Base-by-base conservation (phyloP, 2,888 invertebrate genomes). In the Gibbula magus region DNA sequence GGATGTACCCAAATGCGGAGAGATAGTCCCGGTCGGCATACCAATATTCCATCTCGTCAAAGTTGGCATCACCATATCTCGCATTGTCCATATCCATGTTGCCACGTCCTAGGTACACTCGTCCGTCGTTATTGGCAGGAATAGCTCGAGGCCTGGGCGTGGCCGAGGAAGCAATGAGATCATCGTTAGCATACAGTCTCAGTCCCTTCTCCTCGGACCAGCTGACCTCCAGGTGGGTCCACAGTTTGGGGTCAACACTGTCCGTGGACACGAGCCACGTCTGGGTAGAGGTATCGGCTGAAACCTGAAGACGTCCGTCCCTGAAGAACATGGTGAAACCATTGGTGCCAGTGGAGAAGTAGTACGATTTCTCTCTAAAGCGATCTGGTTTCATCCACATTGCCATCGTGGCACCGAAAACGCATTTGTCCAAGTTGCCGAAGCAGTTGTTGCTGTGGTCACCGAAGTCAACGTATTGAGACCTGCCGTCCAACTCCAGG, bases 11-110 rank as follows among this genome's bases (percentile, higher is more conserved):
- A 83, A 89, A 90, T 0, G 92, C 90, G 18, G 88, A 61, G 5
- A 92, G 86, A 79, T 91, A 91, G 73, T 90, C 91, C 67, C 92
- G 83, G 82, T 91, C 88, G n/a, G 88, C 89, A 75, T 88, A 89
- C 92, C 91, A 93, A 83, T 89, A 87, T 73, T 91, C 90, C 82
- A 93, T 81, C 54, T 92, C 92, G 83, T 93, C 93, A 79, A 86
- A 88, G 20, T 87, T 87, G 54, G 89, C 88, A 73, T 89, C 88
- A 20, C 88, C 92, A 76, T 86, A 88, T 10, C 79, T 79, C 32
- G 81, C 83, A 35, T 77, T 80, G 61, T 75, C 80, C 83, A 84
- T 85, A 51, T 83, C 78, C n/a, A 80, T 77, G 75, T 89, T 88
- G 0, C 87, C 87, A 22, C 86, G 84, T 1, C 90, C 91, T 5